These are phyloP conservation scores for Mesorhabditis spiculigera DNA, from an alignment of 2,888 invertebrate genomes.

Conservation along the genomic window DNA sequence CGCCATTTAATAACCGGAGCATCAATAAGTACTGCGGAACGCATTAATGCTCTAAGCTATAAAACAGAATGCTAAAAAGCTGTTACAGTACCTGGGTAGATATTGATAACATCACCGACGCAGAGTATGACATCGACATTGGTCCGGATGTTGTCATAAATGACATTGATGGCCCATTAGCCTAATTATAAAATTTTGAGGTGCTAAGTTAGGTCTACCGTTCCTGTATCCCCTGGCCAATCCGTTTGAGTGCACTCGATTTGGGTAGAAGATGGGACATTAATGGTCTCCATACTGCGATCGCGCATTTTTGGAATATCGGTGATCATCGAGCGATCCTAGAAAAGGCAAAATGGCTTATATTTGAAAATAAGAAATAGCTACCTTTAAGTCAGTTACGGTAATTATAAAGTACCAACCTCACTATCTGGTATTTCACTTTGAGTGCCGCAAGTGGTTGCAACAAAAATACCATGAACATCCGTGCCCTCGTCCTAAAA, in stretches of 20 bases:
- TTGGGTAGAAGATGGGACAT: background rate
- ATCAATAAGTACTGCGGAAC: no score
- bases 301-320: conserved; percentile 11
- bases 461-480: background rate
- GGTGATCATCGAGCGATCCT: conserved; percentile 14
- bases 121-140: conserved; percentile 2
- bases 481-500: conserved; percentile 4
- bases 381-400: background rate
- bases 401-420: background rate
- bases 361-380: background rate
- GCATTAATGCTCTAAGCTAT: no score
- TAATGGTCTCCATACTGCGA: conserved; percentile 9
- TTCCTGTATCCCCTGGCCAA: no score
- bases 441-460: background rate
- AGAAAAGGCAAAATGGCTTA: background rate
- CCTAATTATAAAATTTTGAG: background rate
- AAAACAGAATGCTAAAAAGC: no score
- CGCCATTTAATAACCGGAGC: no score
- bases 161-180: background rate
- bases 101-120: conserved; percentile 2
- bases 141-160: background rate
- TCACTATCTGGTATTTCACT: conserved; percentile 4
- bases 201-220: background rate
- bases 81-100: background rate
- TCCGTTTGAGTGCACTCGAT: conserved; percentile 8